phyloP scores from a whole-genome alignment of 1,140 invertebrate species.

The Acromyrmex echinatior region DNA sequence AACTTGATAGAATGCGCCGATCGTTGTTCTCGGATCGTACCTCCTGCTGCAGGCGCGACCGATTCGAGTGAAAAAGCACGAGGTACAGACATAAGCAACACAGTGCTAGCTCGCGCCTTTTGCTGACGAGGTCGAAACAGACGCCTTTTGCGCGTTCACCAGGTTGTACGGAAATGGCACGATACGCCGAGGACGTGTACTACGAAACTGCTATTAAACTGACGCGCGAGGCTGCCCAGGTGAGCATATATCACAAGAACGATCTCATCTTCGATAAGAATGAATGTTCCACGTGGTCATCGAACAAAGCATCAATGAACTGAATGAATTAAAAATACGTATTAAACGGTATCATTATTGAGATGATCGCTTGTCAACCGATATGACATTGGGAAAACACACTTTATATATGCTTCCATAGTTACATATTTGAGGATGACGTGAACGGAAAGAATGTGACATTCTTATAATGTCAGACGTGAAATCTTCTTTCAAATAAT shows the following conservation, averaged over 20 bases:
- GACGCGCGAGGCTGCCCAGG: conserved; percentile 86
- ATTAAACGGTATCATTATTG: neutral
- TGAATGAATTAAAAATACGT: neutral
- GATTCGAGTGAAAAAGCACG: conserved; percentile 62
- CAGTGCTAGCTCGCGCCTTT: conserved; percentile 64
- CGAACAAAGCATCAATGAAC: neutral
- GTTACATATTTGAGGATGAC: neutral
- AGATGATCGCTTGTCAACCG: neutral
- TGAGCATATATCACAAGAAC: conserved; percentile 76
- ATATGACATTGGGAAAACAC: neutral
- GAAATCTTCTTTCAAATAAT: neutral
- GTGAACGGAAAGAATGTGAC: neutral
- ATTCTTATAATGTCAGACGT: neutral
- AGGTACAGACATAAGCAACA: conserved; percentile 5
- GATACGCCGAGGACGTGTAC: conserved; percentile 83
- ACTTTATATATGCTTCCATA: neutral
- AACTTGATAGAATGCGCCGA: neutral
- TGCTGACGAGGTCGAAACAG: conserved; percentile 47
- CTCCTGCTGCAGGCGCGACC: neutral
- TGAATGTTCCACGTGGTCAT: neutral
- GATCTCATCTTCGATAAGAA: neutral
- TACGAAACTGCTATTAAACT: conserved; percentile 86
- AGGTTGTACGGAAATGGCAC: conserved; percentile 62
- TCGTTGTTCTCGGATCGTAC: conserved; percentile 46
- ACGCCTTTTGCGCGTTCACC: conserved; percentile 31